These are phyloP conservation scores for Orthonyx spaldingii DNA, from an alignment of 2,113 vertebrate genomes.

Conservation along the genomic window DNA sequence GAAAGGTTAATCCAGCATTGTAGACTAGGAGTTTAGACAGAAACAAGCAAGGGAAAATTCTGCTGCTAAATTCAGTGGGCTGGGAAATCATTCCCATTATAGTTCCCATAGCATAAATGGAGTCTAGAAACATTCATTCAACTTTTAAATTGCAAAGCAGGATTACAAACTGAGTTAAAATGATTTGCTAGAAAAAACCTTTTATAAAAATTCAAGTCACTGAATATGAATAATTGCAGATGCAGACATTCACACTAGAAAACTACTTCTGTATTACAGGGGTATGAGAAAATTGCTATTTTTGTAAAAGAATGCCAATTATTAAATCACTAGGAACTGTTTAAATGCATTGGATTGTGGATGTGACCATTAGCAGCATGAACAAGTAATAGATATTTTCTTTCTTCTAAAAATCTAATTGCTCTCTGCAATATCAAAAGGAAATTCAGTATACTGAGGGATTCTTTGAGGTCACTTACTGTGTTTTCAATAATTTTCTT, in stretches of 20 bases:
- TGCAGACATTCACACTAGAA: neutral
- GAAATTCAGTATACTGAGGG: neutral
- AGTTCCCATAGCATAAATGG: neutral
- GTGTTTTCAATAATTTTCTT: neutral
- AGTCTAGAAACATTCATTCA: neutral
- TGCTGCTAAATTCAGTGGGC: neutral
- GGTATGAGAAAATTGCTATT: neutral
- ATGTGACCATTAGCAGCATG: conserved; percentile 4
- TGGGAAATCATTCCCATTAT: neutral
- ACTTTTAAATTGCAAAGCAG: conserved; percentile 21
- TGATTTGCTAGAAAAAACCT: neutral
- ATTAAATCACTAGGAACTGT: conserved; percentile 23
- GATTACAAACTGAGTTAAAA: conserved; percentile 9
- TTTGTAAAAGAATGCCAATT: conserved; percentile 41
- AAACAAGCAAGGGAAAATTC: neutral
- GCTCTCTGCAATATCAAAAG: neutral
- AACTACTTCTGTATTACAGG: neutral
- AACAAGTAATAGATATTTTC: conserved; percentile 31
- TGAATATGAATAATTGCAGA: conserved; percentile 25
- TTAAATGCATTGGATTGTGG: conserved; percentile 3
- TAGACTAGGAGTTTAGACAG: neutral
- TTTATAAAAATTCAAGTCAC: conserved; percentile 25
- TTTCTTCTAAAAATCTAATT: conserved; percentile 37
- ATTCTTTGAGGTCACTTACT: neutral
- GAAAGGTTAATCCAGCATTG: neutral